phyloP scores from a whole-genome alignment of 2,113 vertebrate species.

The Sterrhoptilus dennistouni region DNA sequence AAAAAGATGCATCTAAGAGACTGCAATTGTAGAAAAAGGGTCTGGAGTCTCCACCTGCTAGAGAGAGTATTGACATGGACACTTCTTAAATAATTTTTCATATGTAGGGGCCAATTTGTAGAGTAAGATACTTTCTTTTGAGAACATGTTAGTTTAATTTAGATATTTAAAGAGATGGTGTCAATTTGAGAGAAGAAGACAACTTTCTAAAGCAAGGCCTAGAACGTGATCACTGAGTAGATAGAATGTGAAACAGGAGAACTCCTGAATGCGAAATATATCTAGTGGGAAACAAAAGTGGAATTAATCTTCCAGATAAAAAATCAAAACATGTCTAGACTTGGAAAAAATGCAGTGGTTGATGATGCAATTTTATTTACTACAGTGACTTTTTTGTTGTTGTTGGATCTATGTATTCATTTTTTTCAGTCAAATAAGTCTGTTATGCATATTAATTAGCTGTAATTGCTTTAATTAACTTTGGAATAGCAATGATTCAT shows the following conservation, averaged over 20 bases:
- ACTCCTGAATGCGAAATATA: not conserved
- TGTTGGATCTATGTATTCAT: not conserved
- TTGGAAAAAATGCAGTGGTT: not conserved
- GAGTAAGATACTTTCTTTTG: not conserved
- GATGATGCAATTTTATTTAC: not conserved
- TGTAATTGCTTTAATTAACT: not conserved
- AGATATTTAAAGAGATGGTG: not conserved
- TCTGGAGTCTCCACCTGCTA: not conserved
- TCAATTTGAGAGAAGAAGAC: not conserved
- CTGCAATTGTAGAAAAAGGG: rapidly evolving
- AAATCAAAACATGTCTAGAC: not conserved
- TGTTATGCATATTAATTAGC: not conserved
- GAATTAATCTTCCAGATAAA: not conserved
- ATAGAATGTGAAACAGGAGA: not conserved
- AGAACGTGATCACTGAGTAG: not conserved
- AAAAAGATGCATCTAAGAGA: not conserved
- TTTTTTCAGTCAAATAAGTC: not conserved
- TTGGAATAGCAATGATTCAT: not conserved
- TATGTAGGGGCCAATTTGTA: not conserved
- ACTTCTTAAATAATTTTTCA: not conserved
- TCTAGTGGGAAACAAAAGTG: not conserved
- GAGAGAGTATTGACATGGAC: not conserved
- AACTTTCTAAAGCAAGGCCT: not conserved
- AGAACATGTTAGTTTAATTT: not conserved
- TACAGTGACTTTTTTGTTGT: not conserved